Evolutionary conservation across 2,797 vertebrate genomes (phyloP).

Genomic region (Chrosomus eos): DNA sequence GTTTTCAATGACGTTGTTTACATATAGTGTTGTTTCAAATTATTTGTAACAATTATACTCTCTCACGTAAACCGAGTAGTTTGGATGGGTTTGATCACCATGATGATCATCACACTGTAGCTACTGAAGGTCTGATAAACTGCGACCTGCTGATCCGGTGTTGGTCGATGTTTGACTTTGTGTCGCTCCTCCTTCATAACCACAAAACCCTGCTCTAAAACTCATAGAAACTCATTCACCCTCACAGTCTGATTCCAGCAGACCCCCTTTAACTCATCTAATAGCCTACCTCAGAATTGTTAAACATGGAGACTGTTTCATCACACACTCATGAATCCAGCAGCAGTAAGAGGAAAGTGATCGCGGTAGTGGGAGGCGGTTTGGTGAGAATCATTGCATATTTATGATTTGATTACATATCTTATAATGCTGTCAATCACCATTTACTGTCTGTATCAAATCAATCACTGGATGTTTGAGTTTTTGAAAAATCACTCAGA

Average conservation of each 20-base stretch:
- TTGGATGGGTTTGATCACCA: background rate
- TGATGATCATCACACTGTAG: background rate
- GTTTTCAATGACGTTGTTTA: background rate
- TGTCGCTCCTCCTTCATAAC: slow-evolving; percentile 38
- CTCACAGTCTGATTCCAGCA: background rate
- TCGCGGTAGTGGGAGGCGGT: slow-evolving; percentile 80
- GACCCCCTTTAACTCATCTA: background rate
- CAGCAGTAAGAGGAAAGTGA: slow-evolving; percentile 65
- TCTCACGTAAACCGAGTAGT: background rate
- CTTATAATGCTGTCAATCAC: background rate
- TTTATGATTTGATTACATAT: slow-evolving; percentile 31
- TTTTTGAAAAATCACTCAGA: background rate
- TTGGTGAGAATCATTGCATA: slow-evolving; percentile 75
- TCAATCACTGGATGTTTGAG: background rate
- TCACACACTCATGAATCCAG: background rate
- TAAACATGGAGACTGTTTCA: slow-evolving; percentile 9
- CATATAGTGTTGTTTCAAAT: background rate
- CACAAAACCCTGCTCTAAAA: background rate
- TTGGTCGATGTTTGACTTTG: slow-evolving; percentile 22
- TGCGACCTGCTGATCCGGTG: background rate
- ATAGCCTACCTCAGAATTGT: background rate
- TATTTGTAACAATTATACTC: background rate
- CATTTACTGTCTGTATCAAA: background rate
- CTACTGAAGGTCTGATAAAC: background rate
- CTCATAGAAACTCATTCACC: background rate